Evolutionary conservation across 2,797 vertebrate species (phyloP), one percentile per base, ranked within the genome.

Genomic region (Gymnodraco acuticeps): DNA sequence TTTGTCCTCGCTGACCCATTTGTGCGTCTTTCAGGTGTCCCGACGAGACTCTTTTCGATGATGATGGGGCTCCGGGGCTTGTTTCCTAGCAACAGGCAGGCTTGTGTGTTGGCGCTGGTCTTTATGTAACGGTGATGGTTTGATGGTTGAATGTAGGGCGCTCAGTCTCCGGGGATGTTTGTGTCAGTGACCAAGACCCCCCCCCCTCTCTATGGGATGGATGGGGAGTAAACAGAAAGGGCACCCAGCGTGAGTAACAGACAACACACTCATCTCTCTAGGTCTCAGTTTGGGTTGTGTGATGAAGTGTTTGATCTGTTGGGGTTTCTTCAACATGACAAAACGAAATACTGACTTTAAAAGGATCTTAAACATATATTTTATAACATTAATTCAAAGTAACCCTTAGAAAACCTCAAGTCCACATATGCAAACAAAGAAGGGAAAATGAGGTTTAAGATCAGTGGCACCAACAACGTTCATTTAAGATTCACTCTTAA

Each of bases 1-100:
- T 87, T 84, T 87, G 83, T 83, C 87, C 82, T 85, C 79, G 1
- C 43, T 82, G 86, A 87, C 86, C 86, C 77, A 74, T 76, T 79
- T 78, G 63, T 78, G 68, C 56, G 61, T 38, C 82, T 82, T 78
- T 80, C 86, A 90, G 90, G 90, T 91, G 53, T 75, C 75, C 83
- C 83, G 78, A 70, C 43, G 54, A 82, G 89, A 77, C 82, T 75
- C 47, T 1, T 27, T 27, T 27, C 1, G 33, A 7, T 2, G 33
- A 5, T 48, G 61, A 78, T 56, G 81, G 59, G 75, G 76, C 90
- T 90, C 72, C 54, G 13, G 87, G 87, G 86, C 90, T 88, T 81
- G 93, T 94, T 94, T 91, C 93, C 75, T 91, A 86, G 93, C 89
- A 92, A 94, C 93, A 90, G 73, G 75, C 83, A 81, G 59, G 80